Evolutionary conservation across 1,140 invertebrate species (phyloP).

Genomic region (Aphidius gifuensis): DNA sequence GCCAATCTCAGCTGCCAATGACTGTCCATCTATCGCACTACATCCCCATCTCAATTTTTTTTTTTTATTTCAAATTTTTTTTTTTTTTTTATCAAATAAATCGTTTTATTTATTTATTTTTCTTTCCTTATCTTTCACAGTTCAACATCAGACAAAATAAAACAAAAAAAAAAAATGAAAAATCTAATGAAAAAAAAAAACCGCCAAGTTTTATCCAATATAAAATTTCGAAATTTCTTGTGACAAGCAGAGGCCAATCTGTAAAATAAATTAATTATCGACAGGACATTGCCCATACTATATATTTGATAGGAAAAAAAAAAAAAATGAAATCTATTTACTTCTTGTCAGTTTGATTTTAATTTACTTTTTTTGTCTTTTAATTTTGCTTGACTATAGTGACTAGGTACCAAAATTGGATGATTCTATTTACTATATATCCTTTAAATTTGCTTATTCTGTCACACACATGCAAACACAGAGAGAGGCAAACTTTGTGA

Average conservation of each 20-base stretch:
- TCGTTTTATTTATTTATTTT: conserved; percentile 8
- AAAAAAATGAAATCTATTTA: no score
- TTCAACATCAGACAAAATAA: neutral
- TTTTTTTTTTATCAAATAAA: conserved; percentile 14
- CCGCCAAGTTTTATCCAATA: neutral
- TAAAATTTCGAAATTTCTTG: conserved; percentile 8
- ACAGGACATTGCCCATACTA: conserved; percentile 16
- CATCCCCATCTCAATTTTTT: conserved; percentile 11
- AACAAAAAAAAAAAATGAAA: neutral
- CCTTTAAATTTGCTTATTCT: no score
- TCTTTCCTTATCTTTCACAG: conserved; percentile 11
- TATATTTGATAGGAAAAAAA: neutral
- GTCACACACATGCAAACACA: no score
- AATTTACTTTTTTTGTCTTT: no score
- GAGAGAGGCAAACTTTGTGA: no score
- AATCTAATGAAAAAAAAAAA: neutral
- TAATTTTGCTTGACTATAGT: no score
- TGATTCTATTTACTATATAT: no score
- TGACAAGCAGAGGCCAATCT: neutral
- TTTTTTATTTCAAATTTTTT: conserved; percentile 13
- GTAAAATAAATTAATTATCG: conserved; percentile 21
- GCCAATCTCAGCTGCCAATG: conserved; percentile 35
- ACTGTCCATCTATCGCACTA: conserved; percentile 3
- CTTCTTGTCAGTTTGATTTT: no score
- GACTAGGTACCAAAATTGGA: no score